These are phyloP conservation scores for Etheostoma perlongum DNA, from an alignment of 2,797 vertebrate genomes.

Conservation along the genomic window DNA sequence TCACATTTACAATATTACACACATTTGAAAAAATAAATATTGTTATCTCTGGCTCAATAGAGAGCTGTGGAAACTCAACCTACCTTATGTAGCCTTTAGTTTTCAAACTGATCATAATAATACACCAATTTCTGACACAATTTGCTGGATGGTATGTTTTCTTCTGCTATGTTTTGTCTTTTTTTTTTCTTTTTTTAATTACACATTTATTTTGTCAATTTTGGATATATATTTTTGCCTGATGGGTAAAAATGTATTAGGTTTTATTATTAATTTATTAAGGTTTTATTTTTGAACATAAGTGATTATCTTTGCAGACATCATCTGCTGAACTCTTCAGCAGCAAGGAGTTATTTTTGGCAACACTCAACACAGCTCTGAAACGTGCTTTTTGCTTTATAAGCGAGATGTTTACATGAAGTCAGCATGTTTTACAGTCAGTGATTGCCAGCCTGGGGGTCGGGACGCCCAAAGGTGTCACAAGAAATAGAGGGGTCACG, in stretches of 20 bases:
- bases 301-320: not conserved
- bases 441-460: constrained; percentile 10
- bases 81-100: not conserved
- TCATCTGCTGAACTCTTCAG: constrained; percentile 7
- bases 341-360: constrained; percentile 7
- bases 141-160: too few species aligned
- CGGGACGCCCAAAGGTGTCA: constrained; percentile 2
- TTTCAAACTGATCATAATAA: constrained; percentile 4
- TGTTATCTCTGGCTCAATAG: not conserved
- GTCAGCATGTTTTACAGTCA: constrained; percentile 37
- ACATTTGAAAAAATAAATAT: not conserved
- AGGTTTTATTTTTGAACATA: not conserved
- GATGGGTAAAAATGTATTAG: not conserved
- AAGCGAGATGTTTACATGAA: constrained; percentile 10
- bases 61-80: constrained; percentile 6
- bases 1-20: constrained; percentile 30
- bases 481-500: not conserved
- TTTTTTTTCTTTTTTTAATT: not conserved
- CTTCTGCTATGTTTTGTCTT: not conserved
- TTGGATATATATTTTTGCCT: not conserved
- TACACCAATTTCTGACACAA: not conserved
- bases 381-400: constrained; percentile 28
- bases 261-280: not conserved
- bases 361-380: constrained; percentile 16
- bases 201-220: not conserved